Evolutionary conservation across 2,888 invertebrate species (phyloP).

Genomic region (Xanthorhoe spadicearia): DNA sequence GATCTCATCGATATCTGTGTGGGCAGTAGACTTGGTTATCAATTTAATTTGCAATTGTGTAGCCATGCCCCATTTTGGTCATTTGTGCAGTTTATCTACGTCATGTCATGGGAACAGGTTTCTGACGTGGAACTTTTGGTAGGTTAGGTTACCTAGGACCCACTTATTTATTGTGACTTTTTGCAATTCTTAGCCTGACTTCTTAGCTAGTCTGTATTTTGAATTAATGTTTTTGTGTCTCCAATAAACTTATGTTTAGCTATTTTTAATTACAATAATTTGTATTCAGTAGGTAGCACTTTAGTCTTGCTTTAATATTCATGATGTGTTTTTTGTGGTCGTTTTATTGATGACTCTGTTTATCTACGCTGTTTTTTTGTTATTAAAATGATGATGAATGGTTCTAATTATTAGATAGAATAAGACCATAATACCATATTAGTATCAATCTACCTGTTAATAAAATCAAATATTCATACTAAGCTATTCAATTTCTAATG

Average conservation of each 20-base stretch:
- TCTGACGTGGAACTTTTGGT: background rate
- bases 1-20: conserved; percentile 74
- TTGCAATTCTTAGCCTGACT: background rate
- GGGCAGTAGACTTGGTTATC: conserved; percentile 54
- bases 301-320: background rate
- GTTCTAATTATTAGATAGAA: background rate
- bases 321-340: background rate
- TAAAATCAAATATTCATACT: background rate
- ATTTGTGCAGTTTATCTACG: conserved; percentile 26
- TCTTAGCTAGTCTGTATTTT: no score
- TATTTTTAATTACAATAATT: no score
- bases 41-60: conserved; percentile 63
- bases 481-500: background rate
- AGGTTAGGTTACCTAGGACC: background rate
- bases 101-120: conserved; percentile 39
- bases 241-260: no score
- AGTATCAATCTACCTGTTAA: background rate
- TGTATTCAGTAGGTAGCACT: no score
- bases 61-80: conserved; percentile 32
- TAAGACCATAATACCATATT: background rate
- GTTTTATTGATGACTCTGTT: conserved; percentile 6
- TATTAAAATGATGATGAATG: conserved; percentile 10
- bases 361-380: background rate
- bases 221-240: no score
- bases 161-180: background rate